Base-by-base conservation (phyloP, 1,140 invertebrate genomes). In the Manduca sexta region DNA sequence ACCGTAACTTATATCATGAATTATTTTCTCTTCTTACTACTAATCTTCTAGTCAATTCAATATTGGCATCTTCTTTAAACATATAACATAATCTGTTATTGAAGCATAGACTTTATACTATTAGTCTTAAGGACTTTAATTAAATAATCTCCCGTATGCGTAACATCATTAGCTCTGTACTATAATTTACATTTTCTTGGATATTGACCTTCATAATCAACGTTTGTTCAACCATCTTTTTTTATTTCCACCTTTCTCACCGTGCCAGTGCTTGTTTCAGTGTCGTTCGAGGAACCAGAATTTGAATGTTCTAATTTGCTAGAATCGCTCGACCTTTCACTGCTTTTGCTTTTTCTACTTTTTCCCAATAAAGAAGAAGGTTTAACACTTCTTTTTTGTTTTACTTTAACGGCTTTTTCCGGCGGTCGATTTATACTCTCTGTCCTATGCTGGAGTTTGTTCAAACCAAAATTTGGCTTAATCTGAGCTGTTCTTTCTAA, bases 281-380 rank as follows among this genome's bases (percentile, higher is more conserved):
- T 87, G 47, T 86, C 86, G 60, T 86, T 86, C 11, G 86, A 87
- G 1, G 86, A 87, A 37, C 80, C 83, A 8, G 84, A 87, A 59
- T 73, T 82, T 11, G 86, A 86, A 73, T 85, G 78, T 62, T 86
- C 83, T 49, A 86, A 60, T 50, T 73, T 79, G 46, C 58, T 69
- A 43, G 52, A 56, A 65, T 74, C 71, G 59, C 51, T 52, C 43
- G 69, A 62, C 56, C 64, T 78, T 55, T 63, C 56, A 60, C 57
- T 69, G 43, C 53, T 72, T 45, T 56, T 59, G 35, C 40, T 58
- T 39, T 70, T 79, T 10, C 37, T 43, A 49, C 57, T 64, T 64
- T 64, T 76, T 39, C 49, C 74, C 34, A 86, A 64, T 51, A 80
- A 60, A 16, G 71, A 56, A 53, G 67, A 49, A 42, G 69, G 59